Conservation (phyloP, 2,888 invertebrate genomes). For the Amblyjoppa proteus region DNA sequence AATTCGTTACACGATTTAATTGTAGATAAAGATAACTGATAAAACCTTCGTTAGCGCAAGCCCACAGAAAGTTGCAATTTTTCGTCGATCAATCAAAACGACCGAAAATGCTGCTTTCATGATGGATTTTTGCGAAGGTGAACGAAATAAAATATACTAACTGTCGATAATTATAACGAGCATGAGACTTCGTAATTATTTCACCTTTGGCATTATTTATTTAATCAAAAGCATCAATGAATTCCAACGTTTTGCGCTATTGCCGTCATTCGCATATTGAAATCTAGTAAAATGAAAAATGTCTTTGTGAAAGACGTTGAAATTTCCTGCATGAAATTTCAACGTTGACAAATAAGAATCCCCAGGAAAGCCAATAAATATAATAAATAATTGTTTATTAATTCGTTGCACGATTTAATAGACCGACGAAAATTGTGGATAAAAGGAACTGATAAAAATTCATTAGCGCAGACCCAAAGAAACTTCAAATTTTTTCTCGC, state of each 20-base stretch:
- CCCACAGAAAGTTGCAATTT: neutral
- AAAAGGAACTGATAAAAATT: neutral
- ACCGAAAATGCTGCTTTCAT: neutral
- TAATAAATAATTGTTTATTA: neutral
- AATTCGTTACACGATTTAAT: conserved; percentile 20
- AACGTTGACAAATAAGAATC: neutral
- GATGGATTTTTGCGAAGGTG: neutral
- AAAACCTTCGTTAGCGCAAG: neutral
- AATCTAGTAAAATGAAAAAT: neutral
- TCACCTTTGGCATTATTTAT: neutral
- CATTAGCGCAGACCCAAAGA: neutral
- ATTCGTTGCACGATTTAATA: conserved; percentile 12
- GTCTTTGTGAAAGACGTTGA: neutral
- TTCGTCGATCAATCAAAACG: neutral
- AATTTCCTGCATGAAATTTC: neutral
- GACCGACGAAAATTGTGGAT: neutral
- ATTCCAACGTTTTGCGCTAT: neutral
- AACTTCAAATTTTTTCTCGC: neutral
- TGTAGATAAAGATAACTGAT: neutral
- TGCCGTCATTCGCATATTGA: neutral
- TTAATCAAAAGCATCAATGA: neutral
- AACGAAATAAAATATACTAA: neutral
- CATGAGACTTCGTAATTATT: neutral
- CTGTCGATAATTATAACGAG: neutral
- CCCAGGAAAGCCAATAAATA: neutral